phyloP scores from a whole-genome alignment of 1,140 invertebrate species.

The Coptotermes formosanus region DNA sequence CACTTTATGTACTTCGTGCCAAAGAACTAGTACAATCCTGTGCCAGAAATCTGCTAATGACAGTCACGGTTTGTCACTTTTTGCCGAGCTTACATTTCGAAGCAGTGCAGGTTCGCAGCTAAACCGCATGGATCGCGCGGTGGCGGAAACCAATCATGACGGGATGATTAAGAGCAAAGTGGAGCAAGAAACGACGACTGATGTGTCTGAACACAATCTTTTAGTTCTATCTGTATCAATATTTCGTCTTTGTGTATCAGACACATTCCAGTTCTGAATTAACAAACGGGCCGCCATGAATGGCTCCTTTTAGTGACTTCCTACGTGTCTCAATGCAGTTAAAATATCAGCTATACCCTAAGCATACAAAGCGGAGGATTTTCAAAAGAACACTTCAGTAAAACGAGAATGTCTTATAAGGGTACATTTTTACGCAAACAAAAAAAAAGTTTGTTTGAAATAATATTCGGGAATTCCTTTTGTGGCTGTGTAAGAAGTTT shows the following conservation, averaged over 20 bases:
- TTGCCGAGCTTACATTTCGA: too few relatives aligned
- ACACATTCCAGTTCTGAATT: conserved; percentile 6
- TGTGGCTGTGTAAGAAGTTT: conserved; percentile 1
- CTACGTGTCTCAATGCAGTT: conserved; percentile 14
- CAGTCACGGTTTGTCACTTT: too few relatives aligned
- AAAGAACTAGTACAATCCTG: too few relatives aligned
- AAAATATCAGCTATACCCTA: conserved; percentile 13
- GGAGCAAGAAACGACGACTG: background rate
- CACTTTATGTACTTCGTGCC: too few relatives aligned
- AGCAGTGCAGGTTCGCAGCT: too few relatives aligned
- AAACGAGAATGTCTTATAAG: conserved; percentile 1
- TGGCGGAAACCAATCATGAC: background rate
- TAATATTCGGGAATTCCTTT: conserved; percentile 7
- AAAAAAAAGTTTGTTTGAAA: conserved; percentile 11
- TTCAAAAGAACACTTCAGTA: background rate
- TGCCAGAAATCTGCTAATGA: too few relatives aligned
- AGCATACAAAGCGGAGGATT: conserved; percentile 6
- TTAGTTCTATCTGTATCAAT: background rate
- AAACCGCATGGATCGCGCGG: background rate
- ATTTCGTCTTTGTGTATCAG: background rate
- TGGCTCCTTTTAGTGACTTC: background rate
- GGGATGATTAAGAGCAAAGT: background rate
- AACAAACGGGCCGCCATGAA: conserved; percentile 6
- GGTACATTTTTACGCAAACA: conserved; percentile 16
- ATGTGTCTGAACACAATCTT: background rate